phyloP scores from a whole-genome alignment of 2,797 vertebrate species.

The Pterois miles region DNA sequence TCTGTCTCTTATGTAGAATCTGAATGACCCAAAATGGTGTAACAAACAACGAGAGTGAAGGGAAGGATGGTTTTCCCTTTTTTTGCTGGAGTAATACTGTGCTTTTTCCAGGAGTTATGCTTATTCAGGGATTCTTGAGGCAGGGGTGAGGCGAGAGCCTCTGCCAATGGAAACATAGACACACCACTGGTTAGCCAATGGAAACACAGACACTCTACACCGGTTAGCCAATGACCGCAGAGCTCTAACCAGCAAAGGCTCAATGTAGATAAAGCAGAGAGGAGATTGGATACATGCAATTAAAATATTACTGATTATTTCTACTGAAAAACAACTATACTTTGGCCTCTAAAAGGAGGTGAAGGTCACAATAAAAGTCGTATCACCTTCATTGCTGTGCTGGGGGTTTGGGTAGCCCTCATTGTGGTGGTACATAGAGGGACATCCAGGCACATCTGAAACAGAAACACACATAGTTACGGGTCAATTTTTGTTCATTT shows the following conservation, averaged over 20 bases:
- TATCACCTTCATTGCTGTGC: slow-evolving; percentile 83
- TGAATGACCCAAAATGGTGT: slow-evolving; percentile 60
- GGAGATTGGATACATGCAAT: slow-evolving; percentile 14
- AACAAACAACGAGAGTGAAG: slow-evolving; percentile 66
- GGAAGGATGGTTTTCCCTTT: slow-evolving; percentile 71
- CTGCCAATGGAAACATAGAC: slow-evolving; percentile 83
- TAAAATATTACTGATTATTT: not conserved
- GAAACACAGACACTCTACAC: slow-evolving; percentile 74
- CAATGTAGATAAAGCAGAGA: slow-evolving; percentile 52
- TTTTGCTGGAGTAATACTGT: slow-evolving; percentile 63
- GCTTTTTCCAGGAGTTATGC: slow-evolving; percentile 80
- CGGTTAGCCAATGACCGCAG: slow-evolving; percentile 80
- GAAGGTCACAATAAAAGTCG: not conserved
- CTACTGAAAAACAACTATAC: not conserved
- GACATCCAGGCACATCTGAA: slow-evolving; percentile 90
- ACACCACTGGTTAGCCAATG: slow-evolving; percentile 72
- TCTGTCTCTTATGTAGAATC: slow-evolving; percentile 8
- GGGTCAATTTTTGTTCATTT: not conserved
- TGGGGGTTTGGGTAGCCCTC: slow-evolving; percentile 87
- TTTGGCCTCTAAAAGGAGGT: not conserved
- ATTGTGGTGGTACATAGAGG: slow-evolving; percentile 88
- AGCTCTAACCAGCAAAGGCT: slow-evolving; percentile 55
- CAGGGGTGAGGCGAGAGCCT: slow-evolving; percentile 67
- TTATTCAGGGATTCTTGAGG: slow-evolving; percentile 82
- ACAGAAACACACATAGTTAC: slow-evolving; percentile 17